Percentiles rank a stretch among this genome's conserved stretches.
Conservation (phyloP, 2,888 invertebrate genomes). For the Pollenia labialis region DNA sequence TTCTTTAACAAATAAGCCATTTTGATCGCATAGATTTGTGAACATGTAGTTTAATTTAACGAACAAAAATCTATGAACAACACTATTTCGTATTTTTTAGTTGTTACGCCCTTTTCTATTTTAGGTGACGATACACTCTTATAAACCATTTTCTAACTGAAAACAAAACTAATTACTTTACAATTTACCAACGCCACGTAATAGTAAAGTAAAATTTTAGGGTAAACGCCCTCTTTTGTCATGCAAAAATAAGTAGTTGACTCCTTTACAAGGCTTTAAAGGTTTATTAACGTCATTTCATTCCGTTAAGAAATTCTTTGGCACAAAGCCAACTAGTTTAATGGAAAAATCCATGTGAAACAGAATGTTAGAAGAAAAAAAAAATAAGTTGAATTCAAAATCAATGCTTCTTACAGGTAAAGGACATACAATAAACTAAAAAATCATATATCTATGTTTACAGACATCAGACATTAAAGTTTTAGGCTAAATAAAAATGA, state of each 20-base stretch:
- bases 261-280: slow-evolving; percentile 54
- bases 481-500: slow-evolving; percentile 28
- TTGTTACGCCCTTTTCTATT: no score
- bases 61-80: no score
- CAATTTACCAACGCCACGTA: slow-evolving; percentile 78
- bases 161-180: slow-evolving; percentile 81
- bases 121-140: not conserved
- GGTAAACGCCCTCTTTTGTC: slow-evolving; percentile 77
- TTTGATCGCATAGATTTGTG: no score
- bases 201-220: slow-evolving; percentile 31
- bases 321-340: slow-evolving; percentile 59
- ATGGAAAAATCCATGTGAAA: slow-evolving; percentile 39
- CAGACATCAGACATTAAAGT: slow-evolving; percentile 43
- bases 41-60: no score
- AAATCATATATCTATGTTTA: slow-evolving; percentile 11
- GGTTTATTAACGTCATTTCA: slow-evolving; percentile 45
- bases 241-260: slow-evolving; percentile 68
- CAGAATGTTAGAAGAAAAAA: slow-evolving; percentile 11
- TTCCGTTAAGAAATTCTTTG: slow-evolving; percentile 36
- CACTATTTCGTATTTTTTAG: no score
- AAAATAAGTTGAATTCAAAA: slow-evolving; percentile 77
- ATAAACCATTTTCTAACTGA: slow-evolving; percentile 36
- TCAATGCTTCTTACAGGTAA: slow-evolving; percentile 76
- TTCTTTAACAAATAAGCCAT: no score
- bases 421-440: slow-evolving; percentile 37